phyloP scores from a whole-genome alignment of 2,888 invertebrate species.

The Drosophila fulvimacula region DNA sequence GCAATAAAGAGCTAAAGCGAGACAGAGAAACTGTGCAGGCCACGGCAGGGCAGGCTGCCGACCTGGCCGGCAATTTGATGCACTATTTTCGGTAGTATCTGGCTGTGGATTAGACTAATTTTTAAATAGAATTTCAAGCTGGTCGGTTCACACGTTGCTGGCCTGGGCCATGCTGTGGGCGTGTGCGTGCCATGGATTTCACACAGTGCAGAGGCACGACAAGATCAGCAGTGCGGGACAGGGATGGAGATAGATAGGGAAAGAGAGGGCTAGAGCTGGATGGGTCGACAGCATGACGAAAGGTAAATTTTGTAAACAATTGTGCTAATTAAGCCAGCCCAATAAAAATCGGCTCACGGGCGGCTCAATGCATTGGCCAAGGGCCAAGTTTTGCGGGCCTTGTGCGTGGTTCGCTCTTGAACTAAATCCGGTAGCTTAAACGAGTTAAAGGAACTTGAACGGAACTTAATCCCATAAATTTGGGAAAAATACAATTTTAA shows the following conservation, averaged over 20 bases:
- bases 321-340: slow-evolving; percentile 81
- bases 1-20: neutral
- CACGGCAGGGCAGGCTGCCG: neutral
- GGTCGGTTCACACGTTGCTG: slow-evolving; percentile 60
- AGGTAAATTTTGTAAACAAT: slow-evolving; percentile 83
- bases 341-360: slow-evolving; percentile 73
- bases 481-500: slow-evolving; percentile 81
- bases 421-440: slow-evolving; percentile 83
- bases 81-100: slow-evolving; percentile 40
- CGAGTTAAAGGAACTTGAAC: slow-evolving; percentile 82
- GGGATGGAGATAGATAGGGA: neutral
- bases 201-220: slow-evolving; percentile 35
- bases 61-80: slow-evolving; percentile 22
- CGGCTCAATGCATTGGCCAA: slow-evolving; percentile 27
- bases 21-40: neutral
- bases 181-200: slow-evolving; percentile 73
- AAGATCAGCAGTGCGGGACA: neutral
- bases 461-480: slow-evolving; percentile 82
- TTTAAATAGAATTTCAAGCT: slow-evolving; percentile 77
- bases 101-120: slow-evolving; percentile 73
- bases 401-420: slow-evolving; percentile 44
- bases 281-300: slow-evolving; percentile 69
- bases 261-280: neutral
- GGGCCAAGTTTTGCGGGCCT: slow-evolving; percentile 4
- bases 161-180: slow-evolving; percentile 62